Evolutionary conservation across 2,113 vertebrate species (phyloP), one percentile per base, ranked within the genome.

Genomic region (Hyperopisus bebe): DNA sequence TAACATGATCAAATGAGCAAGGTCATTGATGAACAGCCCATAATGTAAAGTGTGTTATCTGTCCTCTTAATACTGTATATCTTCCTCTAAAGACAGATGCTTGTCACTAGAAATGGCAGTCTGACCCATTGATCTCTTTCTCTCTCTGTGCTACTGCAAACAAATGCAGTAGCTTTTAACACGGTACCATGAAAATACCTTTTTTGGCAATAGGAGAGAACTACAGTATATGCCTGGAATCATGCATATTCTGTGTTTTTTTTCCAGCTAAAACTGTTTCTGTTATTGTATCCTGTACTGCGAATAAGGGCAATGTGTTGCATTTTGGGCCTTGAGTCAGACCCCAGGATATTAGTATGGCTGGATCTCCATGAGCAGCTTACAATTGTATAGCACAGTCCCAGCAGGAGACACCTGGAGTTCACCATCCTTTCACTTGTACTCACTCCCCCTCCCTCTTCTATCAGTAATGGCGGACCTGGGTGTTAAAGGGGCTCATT

Each of bases 401-500:
- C 62, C n/a, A 66, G 62, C 62, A 70, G 62, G 3, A 31, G 62
- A 31, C 74, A 66, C 89, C 6, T 27, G 88, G 87, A 84, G 46
- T 90, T 53, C 58, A 31, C 74, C 50, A 47, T 70, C n/a, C 86
- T 46, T 74, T 27, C 46, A 19, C 47, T 85, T 51, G 31, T 39
- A 11, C 58, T 88, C 24, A 66, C 51, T 27, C 39, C 62, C 24
- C 46, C 77, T 21, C n/a, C 89, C 48, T 58, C 53, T 66, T 86
- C 31, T 47, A 55, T 90, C 89, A 70, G 80, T 27, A 55, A 70
- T 91, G 90, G 91, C 89, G 89, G 91, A 90, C 89, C 90, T 91
- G 90, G 91, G 92, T 90, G 91, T 91, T 90, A 70, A 92, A 88
- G 91, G 88, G 88, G 46, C 11, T 50, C 24, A 21, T 92, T 53